Evolutionary conservation across 2,113 vertebrate genomes (phyloP).

Genomic region (Cebus imitator): DNA sequence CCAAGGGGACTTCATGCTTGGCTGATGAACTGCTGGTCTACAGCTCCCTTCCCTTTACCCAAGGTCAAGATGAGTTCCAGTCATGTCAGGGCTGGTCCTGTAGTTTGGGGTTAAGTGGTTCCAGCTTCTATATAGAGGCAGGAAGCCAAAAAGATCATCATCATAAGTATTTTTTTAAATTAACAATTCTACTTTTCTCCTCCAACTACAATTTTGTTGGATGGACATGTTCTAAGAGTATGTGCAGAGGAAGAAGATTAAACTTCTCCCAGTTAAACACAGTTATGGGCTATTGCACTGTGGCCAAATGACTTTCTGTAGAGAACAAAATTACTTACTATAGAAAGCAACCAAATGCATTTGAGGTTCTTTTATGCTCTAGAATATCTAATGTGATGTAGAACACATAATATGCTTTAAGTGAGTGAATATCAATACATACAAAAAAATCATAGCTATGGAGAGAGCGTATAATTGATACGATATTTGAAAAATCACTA

Average conservation of each 20-base stretch:
- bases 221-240: not conserved
- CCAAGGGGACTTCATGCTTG: not conserved
- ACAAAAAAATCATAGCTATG: not conserved
- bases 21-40: not conserved
- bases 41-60: not conserved
- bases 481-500: not conserved
- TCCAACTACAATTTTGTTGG: not conserved
- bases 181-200: not conserved
- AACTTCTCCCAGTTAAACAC: not conserved
- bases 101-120: not conserved
- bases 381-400: not conserved
- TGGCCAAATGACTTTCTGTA: not conserved
- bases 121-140: not conserved
- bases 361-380: not conserved
- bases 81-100: not conserved
- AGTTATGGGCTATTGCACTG: not conserved
- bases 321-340: not conserved
- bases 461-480: not conserved
- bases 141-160: not conserved
- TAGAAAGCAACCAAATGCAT: not conserved
- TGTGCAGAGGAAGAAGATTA: not conserved
- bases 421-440: not conserved
- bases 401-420: not conserved
- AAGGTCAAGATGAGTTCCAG: constrained; percentile 2
- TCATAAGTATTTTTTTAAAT: not conserved